Base-by-base conservation (phyloP, 2,797 vertebrate species). In the Lindbergichthys nudifrons region DNA sequence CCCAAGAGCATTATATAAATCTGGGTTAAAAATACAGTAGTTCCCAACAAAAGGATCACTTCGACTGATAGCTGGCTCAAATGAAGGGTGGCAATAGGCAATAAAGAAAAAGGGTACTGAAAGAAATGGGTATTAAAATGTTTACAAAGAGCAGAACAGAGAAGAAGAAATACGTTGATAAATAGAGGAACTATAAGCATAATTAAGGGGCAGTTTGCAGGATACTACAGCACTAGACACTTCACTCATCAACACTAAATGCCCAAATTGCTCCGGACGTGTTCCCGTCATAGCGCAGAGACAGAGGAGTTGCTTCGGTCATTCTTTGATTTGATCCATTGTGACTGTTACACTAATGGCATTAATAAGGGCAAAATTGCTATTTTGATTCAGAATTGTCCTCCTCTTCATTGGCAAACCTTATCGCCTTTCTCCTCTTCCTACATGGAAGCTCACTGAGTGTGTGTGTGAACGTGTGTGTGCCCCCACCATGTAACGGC, bases 271-370 rank as follows among this genome's bases (percentile, higher is more conserved):
- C 76, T 93, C 84, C 76, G 74, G 95, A 96, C 94, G 86, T 92
- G 84, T 92, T 93, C 91, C 86, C 88, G 84, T 95, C 94, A 94
- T 48, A 83, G 89, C 65, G 77, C 88, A 42, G 83, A 94, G 93
- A 93, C 92, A 92, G 89, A 90, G 91, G 92, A 94, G 94, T 88
- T 89, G 91, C 92, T 94, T 92, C 85, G 93, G 92, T 94, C 92
- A 92, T 86, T 88, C 64, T 76, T 83, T 96, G 95, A 96, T 93
- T 89, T 94, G 93, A 96, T 95, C 87, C 80, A 90, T 93, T 92
- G 89, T 95, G 95, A 95, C 95, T 94, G 92, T 94, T 95, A 95
- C 92, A 95, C 94, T 96, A 95, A 96, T 95, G 93, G 92, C 93
- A 94, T 94, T 95, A 95, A 95, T 95, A 95, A 95, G 94, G 93